These are phyloP conservation scores for Pardalotus punctatus DNA, from an alignment of 2,113 vertebrate genomes.

Conservation along the genomic window DNA sequence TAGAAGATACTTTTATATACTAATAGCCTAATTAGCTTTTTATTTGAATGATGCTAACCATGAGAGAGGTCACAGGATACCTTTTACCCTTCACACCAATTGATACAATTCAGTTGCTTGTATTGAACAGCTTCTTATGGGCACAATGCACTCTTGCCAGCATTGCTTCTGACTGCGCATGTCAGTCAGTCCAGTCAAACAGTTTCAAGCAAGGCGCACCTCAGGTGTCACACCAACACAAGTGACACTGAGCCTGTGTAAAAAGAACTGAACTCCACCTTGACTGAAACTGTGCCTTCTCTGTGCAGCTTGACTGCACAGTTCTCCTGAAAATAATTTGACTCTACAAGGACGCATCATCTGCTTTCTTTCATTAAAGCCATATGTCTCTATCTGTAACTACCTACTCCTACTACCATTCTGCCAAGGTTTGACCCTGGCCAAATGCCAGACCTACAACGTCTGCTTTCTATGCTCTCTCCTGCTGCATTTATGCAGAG, in stretches of 20 bases:
- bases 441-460: too few relatives aligned
- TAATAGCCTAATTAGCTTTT: background rate
- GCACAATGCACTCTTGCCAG: background rate
- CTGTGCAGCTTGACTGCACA: background rate
- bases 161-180: background rate
- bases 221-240: background rate
- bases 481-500: too few relatives aligned
- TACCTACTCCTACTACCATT: background rate
- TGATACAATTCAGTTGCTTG: background rate
- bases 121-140: fast-evolving
- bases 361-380: background rate
- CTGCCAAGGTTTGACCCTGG: too few relatives aligned
- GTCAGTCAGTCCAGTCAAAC: background rate
- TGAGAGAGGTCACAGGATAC: background rate
- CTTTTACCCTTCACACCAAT: background rate
- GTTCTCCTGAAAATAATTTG: background rate
- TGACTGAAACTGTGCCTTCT: background rate
- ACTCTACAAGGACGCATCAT: background rate
- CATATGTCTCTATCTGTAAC: background rate
- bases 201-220: background rate
- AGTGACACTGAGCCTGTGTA: background rate
- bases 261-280: background rate
- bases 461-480: too few relatives aligned
- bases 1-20: background rate
- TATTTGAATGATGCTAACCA: background rate